phyloP scores from a whole-genome alignment of 2,797 vertebrate species.

The Etheostoma perlongum region DNA sequence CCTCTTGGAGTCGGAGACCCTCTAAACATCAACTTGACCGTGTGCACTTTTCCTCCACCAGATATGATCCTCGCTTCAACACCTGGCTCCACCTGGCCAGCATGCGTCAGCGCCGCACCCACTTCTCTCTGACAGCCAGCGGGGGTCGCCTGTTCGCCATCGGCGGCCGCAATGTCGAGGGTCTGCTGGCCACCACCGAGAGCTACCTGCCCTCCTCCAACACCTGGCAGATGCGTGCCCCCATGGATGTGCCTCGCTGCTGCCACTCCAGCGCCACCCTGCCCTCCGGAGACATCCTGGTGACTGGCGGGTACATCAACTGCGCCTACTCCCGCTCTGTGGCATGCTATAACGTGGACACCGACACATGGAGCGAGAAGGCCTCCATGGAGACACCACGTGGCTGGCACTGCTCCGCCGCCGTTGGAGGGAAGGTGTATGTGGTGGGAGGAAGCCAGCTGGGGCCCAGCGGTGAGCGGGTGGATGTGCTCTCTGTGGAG shows the following conservation, averaged over 20 bases:
- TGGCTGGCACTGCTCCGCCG: constrained; percentile 88
- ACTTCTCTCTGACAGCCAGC: constrained; percentile 88
- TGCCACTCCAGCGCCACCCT: constrained; percentile 87
- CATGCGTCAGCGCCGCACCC: constrained; percentile 89
- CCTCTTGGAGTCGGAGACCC: background rate
- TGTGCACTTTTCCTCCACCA: constrained; percentile 47
- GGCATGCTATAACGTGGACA: constrained; percentile 80
- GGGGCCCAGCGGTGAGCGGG: constrained; percentile 84
- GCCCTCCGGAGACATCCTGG: constrained; percentile 85
- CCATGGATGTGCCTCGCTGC: constrained; percentile 88
- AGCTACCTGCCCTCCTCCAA: constrained; percentile 89
- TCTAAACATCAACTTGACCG: background rate
- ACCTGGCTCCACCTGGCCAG: constrained; percentile 90
- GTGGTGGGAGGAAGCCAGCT: constrained; percentile 90
- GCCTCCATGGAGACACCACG: constrained; percentile 84
- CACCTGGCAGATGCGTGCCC: constrained; percentile 86
- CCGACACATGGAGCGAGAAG: constrained; percentile 83
- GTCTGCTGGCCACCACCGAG: constrained; percentile 85
- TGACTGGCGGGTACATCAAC: constrained; percentile 88
- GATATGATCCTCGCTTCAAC: constrained; percentile 90
- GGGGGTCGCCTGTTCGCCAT: constrained; percentile 87
- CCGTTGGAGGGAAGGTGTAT: constrained; percentile 78
- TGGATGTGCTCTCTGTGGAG: constrained; percentile 87
- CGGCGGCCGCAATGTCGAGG: constrained; percentile 88
- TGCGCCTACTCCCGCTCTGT: constrained; percentile 89